These are phyloP conservation scores for Apodemus sylvaticus DNA, from an alignment of 2,113 vertebrate genomes.

Conservation along the genomic window DNA sequence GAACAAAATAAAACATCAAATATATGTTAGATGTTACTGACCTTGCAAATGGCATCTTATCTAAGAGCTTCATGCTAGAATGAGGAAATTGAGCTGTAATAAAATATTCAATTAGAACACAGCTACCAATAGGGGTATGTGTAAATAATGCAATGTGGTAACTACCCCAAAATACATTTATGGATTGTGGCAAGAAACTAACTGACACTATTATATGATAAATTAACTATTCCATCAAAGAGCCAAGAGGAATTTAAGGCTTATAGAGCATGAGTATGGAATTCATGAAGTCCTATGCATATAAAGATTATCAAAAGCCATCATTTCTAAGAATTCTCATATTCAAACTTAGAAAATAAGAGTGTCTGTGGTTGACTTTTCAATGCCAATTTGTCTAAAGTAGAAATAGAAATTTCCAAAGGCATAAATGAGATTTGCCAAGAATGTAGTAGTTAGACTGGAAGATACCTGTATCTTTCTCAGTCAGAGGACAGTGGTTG, in stretches of 20 bases:
- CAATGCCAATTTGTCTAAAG: background rate
- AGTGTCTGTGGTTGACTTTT: background rate
- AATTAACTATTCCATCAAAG: background rate
- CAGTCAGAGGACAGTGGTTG: fast-evolving
- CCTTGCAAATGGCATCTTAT: background rate
- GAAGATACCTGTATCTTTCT: background rate
- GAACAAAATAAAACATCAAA: background rate
- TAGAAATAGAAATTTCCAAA: background rate
- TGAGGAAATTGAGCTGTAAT: background rate
- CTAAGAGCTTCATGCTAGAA: background rate
- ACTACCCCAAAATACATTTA: background rate
- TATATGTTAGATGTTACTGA: background rate
- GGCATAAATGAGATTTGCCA: background rate
- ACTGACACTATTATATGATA: background rate
- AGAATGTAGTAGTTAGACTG: background rate
- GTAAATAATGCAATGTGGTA: background rate
- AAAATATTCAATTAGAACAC: background rate
- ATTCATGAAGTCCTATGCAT: background rate
- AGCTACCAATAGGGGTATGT: background rate
- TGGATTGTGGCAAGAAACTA: background rate
- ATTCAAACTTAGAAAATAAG: background rate
- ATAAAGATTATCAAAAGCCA: background rate
- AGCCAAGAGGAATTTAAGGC: background rate
- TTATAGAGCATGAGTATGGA: background rate
- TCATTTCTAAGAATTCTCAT: background rate